Conservation (phyloP, 2,113 vertebrate genomes). For the Melanostigma gelatinosum region DNA sequence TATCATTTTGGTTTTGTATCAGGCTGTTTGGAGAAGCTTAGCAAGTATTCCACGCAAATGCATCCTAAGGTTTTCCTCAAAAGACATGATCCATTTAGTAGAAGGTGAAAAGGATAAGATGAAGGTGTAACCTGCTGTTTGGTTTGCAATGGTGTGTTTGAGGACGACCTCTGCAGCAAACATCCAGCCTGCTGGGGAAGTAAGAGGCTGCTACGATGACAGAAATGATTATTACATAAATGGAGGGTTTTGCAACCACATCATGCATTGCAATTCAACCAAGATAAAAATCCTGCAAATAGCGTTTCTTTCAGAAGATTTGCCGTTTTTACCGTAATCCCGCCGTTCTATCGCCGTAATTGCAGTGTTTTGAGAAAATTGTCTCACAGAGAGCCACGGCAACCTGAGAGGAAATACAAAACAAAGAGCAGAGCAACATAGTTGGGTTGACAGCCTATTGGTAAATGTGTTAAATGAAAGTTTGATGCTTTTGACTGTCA, state of each 20-base stretch:
- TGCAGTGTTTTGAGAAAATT: constrained; percentile 64
- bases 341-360: constrained; percentile 21
- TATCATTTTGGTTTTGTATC: not conserved
- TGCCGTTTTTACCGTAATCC: constrained; percentile 6
- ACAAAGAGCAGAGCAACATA: constrained; percentile 16
- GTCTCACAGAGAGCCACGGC: constrained; percentile 14
- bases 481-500: constrained; percentile 36
- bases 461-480: constrained; percentile 56
- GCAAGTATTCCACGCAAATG: not conserved
- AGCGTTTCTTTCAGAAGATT: constrained; percentile 22
- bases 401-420: constrained; percentile 13
- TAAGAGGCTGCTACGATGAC: constrained; percentile 17
- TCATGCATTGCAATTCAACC: constrained; percentile 18
- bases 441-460: constrained; percentile 45
- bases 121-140: constrained; percentile 21
- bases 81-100: not conserved
- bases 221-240: constrained; percentile 41
- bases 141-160: constrained; percentile 30
- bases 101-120: not conserved
- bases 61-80: constrained; percentile 3
- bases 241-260: constrained; percentile 11
- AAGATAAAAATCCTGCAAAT: constrained; percentile 57
- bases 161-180: constrained; percentile 9
- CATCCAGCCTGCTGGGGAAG: constrained; percentile 2
- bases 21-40: not conserved